Percentiles rank a stretch among this genome's conserved stretches.
Evolutionary conservation across 2,113 vertebrate species (phyloP).

Genomic region (Castor canadensis): DNA sequence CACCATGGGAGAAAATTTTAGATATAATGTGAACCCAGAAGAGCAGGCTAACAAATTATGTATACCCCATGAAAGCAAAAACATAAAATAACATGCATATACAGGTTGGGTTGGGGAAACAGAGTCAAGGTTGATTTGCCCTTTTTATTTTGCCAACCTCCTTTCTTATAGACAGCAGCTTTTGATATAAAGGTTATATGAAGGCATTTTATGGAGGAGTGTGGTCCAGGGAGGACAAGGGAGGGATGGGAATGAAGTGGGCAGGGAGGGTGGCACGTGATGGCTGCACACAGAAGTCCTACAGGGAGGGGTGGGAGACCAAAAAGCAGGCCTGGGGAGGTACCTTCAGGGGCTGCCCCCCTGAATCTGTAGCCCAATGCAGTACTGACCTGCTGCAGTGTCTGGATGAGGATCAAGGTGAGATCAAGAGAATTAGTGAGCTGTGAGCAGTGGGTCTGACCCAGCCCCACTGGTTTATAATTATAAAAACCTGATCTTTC

Average conservation of each 20-base stretch:
- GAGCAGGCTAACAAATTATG: background rate
- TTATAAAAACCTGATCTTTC: background rate
- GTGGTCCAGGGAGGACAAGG: too few species aligned
- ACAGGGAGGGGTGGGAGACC: background rate
- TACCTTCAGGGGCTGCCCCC: too few species aligned
- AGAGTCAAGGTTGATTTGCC: background rate
- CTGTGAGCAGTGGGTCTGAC: accelerated
- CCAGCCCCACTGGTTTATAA: background rate
- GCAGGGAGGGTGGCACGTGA: background rate
- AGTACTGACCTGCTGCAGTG: background rate
- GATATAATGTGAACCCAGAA: background rate
- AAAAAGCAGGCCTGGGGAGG: too few species aligned
- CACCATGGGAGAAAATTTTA: background rate
- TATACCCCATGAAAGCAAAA: background rate
- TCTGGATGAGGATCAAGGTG: background rate
- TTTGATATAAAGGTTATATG: background rate
- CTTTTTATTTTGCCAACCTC: background rate
- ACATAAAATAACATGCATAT: background rate
- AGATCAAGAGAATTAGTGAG: accelerated
- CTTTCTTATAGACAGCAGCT: background rate
- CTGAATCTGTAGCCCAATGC: background rate
- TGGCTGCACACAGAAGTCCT: background rate
- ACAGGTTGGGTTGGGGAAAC: background rate
- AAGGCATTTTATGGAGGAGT: background rate
- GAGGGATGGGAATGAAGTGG: too few species aligned